Conservation (phyloP, 2,113 vertebrate genomes). For the Catagonus wagneri region DNA sequence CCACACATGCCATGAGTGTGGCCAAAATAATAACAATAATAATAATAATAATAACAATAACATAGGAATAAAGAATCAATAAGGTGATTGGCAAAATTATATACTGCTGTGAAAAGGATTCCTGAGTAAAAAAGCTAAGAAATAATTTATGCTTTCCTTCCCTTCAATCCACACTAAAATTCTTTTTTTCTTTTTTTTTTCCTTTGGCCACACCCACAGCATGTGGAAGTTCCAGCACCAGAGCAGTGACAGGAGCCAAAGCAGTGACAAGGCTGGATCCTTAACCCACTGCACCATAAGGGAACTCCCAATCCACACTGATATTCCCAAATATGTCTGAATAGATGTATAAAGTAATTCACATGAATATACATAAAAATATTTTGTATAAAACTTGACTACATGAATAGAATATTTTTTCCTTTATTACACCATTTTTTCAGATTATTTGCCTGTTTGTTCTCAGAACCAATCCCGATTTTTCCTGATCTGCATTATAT, state of each 20-base stretch:
- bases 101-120: constrained; percentile 32
- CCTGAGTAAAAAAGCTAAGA: not conserved
- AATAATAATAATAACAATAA: not conserved
- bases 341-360: constrained; percentile 34
- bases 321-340: constrained; percentile 30
- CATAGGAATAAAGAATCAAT: constrained; percentile 19
- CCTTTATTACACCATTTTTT: not conserved
- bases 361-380: not conserved
- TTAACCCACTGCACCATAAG: too few relatives aligned
- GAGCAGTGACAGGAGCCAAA: too few relatives aligned
- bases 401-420: constrained; percentile 29
- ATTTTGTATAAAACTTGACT: constrained; percentile 5
- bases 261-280: too few relatives aligned
- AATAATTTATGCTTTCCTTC: constrained; percentile 41
- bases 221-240: too few relatives aligned
- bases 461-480: constrained; percentile 32
- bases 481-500: not conserved
- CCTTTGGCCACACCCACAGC: too few relatives aligned
- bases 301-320: not conserved
- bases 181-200: too few relatives aligned
- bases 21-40: too few relatives aligned
- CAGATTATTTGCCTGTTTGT: not conserved
- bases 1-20: too few relatives aligned
- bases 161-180: not conserved
- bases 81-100: not conserved